Percentiles rank a stretch among this genome's conserved stretches.
These are phyloP conservation scores for Muraenolepis orangiensis DNA, from an alignment of 2,797 vertebrate species.

Conservation along the genomic window DNA sequence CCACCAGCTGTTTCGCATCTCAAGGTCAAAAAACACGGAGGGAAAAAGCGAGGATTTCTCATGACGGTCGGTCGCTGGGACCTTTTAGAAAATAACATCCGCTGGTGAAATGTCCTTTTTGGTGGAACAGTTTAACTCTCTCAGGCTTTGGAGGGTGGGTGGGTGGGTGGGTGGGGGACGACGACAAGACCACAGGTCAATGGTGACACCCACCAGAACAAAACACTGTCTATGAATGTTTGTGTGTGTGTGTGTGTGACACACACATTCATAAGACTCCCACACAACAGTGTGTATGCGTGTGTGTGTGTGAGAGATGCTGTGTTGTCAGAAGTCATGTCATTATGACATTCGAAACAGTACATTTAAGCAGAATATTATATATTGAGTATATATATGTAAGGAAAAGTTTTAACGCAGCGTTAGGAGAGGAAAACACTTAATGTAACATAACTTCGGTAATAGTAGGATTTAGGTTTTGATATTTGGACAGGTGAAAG, in stretches of 20 bases:
- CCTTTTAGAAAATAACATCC: background rate
- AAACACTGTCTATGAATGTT: background rate
- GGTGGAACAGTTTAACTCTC: background rate
- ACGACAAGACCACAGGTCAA: background rate
- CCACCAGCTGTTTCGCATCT: background rate
- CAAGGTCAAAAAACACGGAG: background rate
- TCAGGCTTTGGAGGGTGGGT: background rate
- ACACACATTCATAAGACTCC: too few species aligned
- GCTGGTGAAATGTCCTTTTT: background rate
- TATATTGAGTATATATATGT: background rate
- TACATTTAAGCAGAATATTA: background rate
- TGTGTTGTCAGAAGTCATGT: background rate
- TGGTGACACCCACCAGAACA: background rate
- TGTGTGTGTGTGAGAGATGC: background rate
- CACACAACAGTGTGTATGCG: background rate
- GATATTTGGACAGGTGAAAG: too few species aligned
- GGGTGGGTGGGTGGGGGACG: too few species aligned
- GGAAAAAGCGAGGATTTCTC: background rate
- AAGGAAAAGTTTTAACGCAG: too few species aligned
- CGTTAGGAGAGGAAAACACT: too few species aligned
- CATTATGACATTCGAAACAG: background rate
- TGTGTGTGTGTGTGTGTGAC: slow-evolving; percentile 6
- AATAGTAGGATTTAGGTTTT: too few species aligned
- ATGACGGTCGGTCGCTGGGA: background rate
- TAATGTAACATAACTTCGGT: too few species aligned